Conservation (phyloP, 2,888 invertebrate genomes). For the Rhingia rostrata region DNA sequence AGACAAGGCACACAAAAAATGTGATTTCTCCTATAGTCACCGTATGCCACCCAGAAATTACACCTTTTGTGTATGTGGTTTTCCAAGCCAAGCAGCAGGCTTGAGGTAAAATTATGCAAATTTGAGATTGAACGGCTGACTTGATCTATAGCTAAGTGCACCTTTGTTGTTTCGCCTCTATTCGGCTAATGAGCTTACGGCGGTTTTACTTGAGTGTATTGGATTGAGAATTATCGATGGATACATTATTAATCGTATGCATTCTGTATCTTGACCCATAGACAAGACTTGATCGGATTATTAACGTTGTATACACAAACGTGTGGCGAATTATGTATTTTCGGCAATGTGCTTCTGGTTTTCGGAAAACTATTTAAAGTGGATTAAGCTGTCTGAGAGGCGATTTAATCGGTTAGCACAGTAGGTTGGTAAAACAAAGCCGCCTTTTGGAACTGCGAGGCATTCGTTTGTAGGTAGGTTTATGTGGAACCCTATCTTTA, state of each 20-base stretch:
- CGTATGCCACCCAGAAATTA: conserved; percentile 44
- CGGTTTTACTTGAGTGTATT: conserved; percentile 47
- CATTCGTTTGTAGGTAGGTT: too few species aligned
- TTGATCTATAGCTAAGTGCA: conserved; percentile 37
- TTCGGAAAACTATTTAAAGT: conserved; percentile 4
- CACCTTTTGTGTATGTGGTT: conserved; percentile 35
- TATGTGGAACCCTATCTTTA: too few species aligned
- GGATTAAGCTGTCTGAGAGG: conserved; percentile 9
- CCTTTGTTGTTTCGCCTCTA: conserved; percentile 16
- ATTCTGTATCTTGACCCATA: conserved; percentile 9
- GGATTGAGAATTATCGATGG: conserved; percentile 29
- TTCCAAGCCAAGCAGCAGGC: conserved; percentile 45
- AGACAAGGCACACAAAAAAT: conserved; percentile 10
- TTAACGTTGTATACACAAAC: conserved; percentile 44
- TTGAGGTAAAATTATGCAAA: conserved; percentile 61
- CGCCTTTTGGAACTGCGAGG: too few species aligned
- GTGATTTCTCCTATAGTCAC: conserved; percentile 21
- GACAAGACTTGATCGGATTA: conserved; percentile 54
- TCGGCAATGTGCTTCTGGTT: conserved; percentile 47
- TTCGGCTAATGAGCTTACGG: conserved; percentile 55
- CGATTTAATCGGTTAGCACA: neutral
- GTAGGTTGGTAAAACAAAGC: conserved; percentile 1
- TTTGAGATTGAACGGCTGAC: conserved; percentile 38
- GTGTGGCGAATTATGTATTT: conserved; percentile 18
- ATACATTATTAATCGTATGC: conserved; percentile 29